A percentile compares a stretch with the other conserved stretches of the same genome.
phyloP scores from a whole-genome alignment of 2,113 vertebrate genomes.

The Nicator chloris region DNA sequence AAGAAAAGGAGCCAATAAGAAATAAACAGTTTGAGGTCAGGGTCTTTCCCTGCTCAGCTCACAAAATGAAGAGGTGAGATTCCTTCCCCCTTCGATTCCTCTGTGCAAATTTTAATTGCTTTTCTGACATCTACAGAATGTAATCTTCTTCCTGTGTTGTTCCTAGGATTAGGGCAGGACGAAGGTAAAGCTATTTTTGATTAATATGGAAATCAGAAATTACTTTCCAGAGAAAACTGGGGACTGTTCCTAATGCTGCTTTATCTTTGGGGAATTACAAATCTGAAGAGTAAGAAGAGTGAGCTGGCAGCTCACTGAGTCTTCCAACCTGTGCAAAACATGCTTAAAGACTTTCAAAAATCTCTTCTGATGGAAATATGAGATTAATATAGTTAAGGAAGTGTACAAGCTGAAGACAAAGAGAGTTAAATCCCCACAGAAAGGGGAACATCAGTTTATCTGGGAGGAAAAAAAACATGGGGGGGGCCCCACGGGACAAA shows the following conservation, averaged over 20 bases:
- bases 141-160: conserved; percentile 62
- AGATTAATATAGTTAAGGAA: background rate
- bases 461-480: fast-evolving
- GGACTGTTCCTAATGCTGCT: conserved; percentile 16
- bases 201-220: conserved; percentile 74
- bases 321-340: background rate
- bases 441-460: background rate
- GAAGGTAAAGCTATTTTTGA: conserved; percentile 68
- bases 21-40: conserved; percentile 15
- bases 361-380: background rate
- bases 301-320: background rate
- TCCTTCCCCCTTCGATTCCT: background rate
- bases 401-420: background rate
- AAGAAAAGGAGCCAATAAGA: background rate
- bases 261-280: conserved; percentile 51
- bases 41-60: background rate
- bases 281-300: conserved; percentile 15
- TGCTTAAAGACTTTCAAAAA: background rate
- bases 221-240: conserved; percentile 44
- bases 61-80: conserved; percentile 14
- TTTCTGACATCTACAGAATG: conserved; percentile 54
- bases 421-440: background rate
- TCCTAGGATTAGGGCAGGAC: conserved; percentile 56
- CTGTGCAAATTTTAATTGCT: conserved; percentile 63
- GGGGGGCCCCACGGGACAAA: background rate